Evolutionary conservation across 1,140 invertebrate genomes (phyloP).

Genomic region (Scaptomyza hsui): DNA sequence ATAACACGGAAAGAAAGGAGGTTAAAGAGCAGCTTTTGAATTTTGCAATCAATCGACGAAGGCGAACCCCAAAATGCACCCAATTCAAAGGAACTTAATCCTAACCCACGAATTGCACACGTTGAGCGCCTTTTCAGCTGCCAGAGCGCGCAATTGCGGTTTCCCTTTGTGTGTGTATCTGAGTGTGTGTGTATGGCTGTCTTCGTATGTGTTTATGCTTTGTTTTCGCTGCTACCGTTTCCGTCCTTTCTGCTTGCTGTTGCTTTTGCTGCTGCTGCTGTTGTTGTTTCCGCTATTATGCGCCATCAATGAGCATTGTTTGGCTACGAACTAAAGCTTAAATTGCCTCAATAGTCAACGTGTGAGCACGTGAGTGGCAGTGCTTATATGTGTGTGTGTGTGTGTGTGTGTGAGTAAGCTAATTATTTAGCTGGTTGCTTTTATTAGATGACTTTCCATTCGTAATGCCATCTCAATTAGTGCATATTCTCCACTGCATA

Average conservation of each 20-base stretch:
- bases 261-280: conserved; percentile 11
- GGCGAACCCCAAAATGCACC: conserved; percentile 9
- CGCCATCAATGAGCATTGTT: conserved; percentile 47
- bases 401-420: conserved; percentile 13
- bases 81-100: conserved; percentile 33
- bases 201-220: conserved; percentile 7
- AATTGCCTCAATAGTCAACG: conserved; percentile 16
- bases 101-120: conserved; percentile 19
- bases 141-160: conserved; percentile 27
- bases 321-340: conserved; percentile 16
- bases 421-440: conserved; percentile 43
- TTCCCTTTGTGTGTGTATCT: neutral
- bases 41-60: conserved; percentile 34
- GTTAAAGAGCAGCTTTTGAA: neutral
- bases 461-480: neutral
- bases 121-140: conserved; percentile 31
- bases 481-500: no score
- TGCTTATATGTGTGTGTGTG: neutral
- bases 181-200: conserved; percentile 3
- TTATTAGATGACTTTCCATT: conserved; percentile 37
- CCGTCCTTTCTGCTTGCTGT: conserved; percentile 17
- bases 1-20: neutral
- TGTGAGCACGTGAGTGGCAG: conserved; percentile 3
- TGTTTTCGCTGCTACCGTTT: conserved; percentile 10
- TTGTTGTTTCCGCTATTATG: conserved; percentile 36